Percentiles rank a stretch among this genome's conserved stretches.
Conservation (phyloP, 2,113 vertebrate genomes). For the Alosa alosa region DNA sequence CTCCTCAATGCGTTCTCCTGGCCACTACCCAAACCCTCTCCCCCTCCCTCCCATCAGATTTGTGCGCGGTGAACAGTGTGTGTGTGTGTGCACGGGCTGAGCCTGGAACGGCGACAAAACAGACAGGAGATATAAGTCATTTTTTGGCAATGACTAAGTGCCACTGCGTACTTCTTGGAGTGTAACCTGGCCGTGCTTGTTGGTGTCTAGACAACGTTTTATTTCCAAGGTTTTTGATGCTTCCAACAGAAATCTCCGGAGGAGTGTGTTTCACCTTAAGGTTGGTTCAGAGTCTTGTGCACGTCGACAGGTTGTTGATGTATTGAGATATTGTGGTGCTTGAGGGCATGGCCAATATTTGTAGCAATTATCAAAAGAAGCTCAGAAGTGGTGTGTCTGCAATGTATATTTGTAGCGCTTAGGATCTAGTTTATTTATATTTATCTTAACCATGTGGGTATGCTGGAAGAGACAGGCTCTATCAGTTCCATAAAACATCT, state of each 20-base stretch:
- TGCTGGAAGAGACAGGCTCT: background rate
- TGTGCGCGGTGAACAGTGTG: conserved; percentile 57
- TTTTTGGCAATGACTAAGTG: conserved; percentile 55
- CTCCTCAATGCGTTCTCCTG: conserved; percentile 2
- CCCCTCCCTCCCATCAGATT: conserved; percentile 64
- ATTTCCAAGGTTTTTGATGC: conserved; percentile 63
- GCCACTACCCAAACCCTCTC: conserved; percentile 45
- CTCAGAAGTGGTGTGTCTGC: background rate
- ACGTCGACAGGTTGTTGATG: conserved; percentile 53
- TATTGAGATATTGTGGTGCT: background rate
- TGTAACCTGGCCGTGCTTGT: conserved; percentile 41
- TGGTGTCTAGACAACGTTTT: background rate
- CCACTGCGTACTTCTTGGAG: conserved; percentile 49
- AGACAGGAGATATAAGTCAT: conserved; percentile 60
- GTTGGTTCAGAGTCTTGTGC: conserved; percentile 51
- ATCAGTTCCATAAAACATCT: background rate
- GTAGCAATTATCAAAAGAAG: background rate
- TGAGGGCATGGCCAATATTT: background rate
- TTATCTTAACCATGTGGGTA: background rate
- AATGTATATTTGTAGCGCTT: background rate
- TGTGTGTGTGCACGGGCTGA: conserved; percentile 51
- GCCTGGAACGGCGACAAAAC: conserved; percentile 49
- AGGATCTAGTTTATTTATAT: background rate
- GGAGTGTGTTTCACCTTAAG: conserved; percentile 78
- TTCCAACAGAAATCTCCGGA: conserved; percentile 75